Evolutionary conservation across 2,797 vertebrate genomes (phyloP), one percentile per base, ranked within the genome.

Genomic region (Semaprochilodus insignis): DNA sequence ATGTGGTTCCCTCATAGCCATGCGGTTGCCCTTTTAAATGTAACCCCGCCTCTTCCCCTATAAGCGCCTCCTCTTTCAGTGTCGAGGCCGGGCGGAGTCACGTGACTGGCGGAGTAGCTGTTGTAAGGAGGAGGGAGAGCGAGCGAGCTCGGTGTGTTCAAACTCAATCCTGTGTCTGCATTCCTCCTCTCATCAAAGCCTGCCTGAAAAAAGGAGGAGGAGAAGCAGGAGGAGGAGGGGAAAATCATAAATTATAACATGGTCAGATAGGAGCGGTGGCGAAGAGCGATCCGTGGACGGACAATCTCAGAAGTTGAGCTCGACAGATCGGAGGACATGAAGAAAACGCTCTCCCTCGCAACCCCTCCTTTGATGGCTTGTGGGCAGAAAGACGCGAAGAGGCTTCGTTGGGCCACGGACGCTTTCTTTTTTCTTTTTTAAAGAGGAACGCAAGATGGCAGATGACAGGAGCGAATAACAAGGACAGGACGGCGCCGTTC

Each of bases 381-480:
- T 67, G 89, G 90, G 91, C 91, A 87, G 88, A 88, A 88, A 66
- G 88, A 80, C 75, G 89, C 86, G 36, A 87, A 85, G 81, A 82
- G 86, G 90, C 88, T 86, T 83, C 54, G 81, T 88, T 84, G 80
- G 83, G 71, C 73, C 86, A 86, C 83, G 91, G 90, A 90, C 91
- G 88, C 91, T 87, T 92, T 44, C 81, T 81, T 74, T 81, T 78
- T 81, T 86, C 87, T 86, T 69, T 82, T 85, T 77, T 87, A 92
- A 93, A 90, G 91, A 93, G 91, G 92, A 93, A 93, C 93, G 89
- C 95, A 96, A 95, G 93, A 96, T 96, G 95, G 95, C 95, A 94
- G 94, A 94, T 95, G 94, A 95, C 94, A 94, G 93, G 91, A 93
- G 86, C 86, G 93, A 88, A 88, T 91, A 94, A 93, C 90, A 91